Evolutionary conservation across 1,140 invertebrate species (phyloP), one percentile per base, ranked within the genome.

Genomic region (Anthonomus grandis): DNA sequence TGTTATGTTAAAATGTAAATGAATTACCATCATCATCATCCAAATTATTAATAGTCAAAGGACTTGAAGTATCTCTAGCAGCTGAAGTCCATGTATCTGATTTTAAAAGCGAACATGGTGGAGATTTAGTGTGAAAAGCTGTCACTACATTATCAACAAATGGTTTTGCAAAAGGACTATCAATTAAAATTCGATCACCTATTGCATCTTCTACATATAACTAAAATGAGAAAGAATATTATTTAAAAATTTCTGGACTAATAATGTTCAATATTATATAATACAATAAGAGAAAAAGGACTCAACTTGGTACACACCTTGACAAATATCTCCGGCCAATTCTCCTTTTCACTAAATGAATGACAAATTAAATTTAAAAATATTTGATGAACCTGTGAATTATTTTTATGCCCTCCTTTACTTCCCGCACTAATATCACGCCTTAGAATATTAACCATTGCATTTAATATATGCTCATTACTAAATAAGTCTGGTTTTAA

Each of bases 151-250:
- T 98, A 62, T 96, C 93, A 0, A 95, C 89, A 76, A 97, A 91
- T 23, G 85, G 84, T 70, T 90, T 89, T 73, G 93, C 97, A 71
- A 93, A 89, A 8, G 91, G 84, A 64, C 89, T 85, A 70, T 97
- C 95, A 5, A 97, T 90, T 93, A 95, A 98, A 48, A 90, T 80
- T 45, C 94, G 76, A 66, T 98, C 95, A 44, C 90, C 91, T 0
- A 95, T 72, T 3, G 93, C 91, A 78, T 98, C 95, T 69, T 98
- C 95, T 50, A 97, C 85, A 70, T 93, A 98, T 0, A 93, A 79
- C 84, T 93, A 64, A 4, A 81, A 74, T 67, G 25, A 47, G 36
- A 34, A 48, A n/a, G 38, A 38, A 36, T 41, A 21, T 55, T 46
- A n/a, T 2, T 34, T 36, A 5, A 21, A 55, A n/a, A n/a, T n/a